Evolutionary conservation across 2,113 vertebrate genomes (phyloP).

Genomic region (Castor canadensis): DNA sequence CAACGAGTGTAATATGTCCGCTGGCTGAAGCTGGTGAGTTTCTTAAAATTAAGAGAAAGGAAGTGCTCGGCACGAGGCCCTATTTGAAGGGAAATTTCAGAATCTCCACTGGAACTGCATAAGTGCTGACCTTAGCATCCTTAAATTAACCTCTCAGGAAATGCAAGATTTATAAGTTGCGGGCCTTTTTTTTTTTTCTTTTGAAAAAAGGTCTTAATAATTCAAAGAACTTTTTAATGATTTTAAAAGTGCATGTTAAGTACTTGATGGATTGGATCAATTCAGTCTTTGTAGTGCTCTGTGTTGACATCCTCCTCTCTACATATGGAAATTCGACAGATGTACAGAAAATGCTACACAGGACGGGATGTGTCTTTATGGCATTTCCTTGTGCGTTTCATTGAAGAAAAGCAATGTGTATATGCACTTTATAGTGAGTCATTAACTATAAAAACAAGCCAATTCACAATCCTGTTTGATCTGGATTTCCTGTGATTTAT

Average conservation of each 20-base stretch:
- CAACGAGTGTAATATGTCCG: not conserved
- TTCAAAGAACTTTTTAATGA: slow-evolving; percentile 75
- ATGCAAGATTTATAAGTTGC: slow-evolving; percentile 72
- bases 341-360: slow-evolving; percentile 74
- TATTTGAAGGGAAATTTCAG: slow-evolving; percentile 32
- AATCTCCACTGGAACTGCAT: slow-evolving; percentile 39
- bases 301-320: slow-evolving; percentile 65
- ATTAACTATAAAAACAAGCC: slow-evolving; percentile 85
- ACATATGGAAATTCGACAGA: slow-evolving; percentile 80
- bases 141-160: slow-evolving; percentile 68
- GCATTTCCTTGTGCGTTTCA: slow-evolving; percentile 83
- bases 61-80: not conserved
- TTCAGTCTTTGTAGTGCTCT: slow-evolving; percentile 68
- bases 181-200: slow-evolving; percentile 53
- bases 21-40: not conserved
- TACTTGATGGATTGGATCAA: slow-evolving; percentile 75
- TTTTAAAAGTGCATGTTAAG: slow-evolving; percentile 73
- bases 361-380: slow-evolving; percentile 82
- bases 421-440: slow-evolving; percentile 79
- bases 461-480: slow-evolving; percentile 84
- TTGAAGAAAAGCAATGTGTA: slow-evolving; percentile 78
- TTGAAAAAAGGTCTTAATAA: slow-evolving; percentile 74
- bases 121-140: slow-evolving; percentile 70
- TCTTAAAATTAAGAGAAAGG: not conserved
- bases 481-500: slow-evolving; percentile 86